Evolutionary conservation across 2,797 vertebrate genomes (phyloP).

Genomic region (Botia kubotai): DNA sequence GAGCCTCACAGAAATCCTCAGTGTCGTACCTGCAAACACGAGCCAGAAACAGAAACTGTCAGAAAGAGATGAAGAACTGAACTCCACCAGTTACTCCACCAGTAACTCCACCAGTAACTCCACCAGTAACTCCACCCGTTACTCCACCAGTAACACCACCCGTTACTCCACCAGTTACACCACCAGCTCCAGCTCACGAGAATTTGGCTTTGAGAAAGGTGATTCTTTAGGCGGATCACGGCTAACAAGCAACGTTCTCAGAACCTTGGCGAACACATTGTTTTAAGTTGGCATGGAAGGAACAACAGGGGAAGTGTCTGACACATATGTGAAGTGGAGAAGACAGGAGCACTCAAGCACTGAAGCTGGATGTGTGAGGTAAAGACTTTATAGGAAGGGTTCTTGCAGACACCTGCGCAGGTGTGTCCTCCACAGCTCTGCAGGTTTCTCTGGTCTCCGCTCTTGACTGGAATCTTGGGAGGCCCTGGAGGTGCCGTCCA

Average conservation of each 20-base stretch:
- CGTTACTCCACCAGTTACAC: no score
- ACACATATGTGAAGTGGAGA: no score
- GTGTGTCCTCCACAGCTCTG: constrained; percentile 94
- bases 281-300: no score
- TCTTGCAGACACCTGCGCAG: constrained; percentile 87
- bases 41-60: constrained; percentile 1
- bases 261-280: no score
- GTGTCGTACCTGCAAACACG: constrained; percentile 86
- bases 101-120: no score
- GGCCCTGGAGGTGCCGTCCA: constrained; percentile 73
- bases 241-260: no score
- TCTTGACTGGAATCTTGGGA: constrained; percentile 88
- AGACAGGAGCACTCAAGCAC: no score
- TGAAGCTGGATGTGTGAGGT: no score
- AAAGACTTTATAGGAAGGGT: no score
- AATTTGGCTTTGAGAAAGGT: constrained; percentile 26
- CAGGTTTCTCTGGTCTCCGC: constrained; percentile 85
- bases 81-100: neutral
- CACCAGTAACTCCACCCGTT: no score
- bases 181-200: constrained; percentile 22
- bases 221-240: constrained; percentile 9
- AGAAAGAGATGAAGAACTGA: neutral
- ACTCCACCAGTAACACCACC: no score
- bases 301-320: no score
- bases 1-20: constrained; percentile 92